Conservation (phyloP, 2,797 vertebrate species). For the Sebastes nivosus region DNA sequence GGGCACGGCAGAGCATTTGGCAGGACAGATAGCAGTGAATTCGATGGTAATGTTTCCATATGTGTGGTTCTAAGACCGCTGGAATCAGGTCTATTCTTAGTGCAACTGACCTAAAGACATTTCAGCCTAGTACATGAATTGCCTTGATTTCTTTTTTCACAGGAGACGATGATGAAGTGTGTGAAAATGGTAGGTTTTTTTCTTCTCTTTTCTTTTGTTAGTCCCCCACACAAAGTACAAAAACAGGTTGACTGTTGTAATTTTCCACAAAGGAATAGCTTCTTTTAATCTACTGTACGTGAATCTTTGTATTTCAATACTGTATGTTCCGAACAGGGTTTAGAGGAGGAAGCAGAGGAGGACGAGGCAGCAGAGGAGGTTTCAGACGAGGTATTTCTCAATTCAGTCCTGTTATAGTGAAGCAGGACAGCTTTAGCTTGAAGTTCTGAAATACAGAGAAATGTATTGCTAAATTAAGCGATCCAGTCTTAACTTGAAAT, state of each 20-base stretch:
- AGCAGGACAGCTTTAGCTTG: background rate
- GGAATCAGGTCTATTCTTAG: background rate
- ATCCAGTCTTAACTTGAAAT: background rate
- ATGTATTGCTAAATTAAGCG: background rate
- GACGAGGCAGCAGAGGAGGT: conserved; percentile 49
- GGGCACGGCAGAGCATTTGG: conserved; percentile 41
- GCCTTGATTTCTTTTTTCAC: background rate
- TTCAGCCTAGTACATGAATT: background rate
- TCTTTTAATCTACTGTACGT: background rate
- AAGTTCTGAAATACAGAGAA: background rate
- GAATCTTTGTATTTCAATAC: background rate
- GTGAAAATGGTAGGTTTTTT: conserved; percentile 25
- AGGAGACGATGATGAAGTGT: background rate
- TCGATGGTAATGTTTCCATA: conserved; percentile 16
- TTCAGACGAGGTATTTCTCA: conserved; percentile 57
- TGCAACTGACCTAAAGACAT: background rate
- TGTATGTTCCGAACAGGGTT: conserved; percentile 28
- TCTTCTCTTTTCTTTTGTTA: background rate
- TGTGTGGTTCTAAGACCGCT: background rate
- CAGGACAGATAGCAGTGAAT: background rate
- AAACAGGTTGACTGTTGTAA: background rate
- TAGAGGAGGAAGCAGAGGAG: conserved; percentile 44
- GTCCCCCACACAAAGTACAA: background rate
- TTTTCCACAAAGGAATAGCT: background rate
- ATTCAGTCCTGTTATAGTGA: background rate